These are phyloP conservation scores for Coccyzus lansbergi DNA, from an alignment of 2,797 vertebrate species.

Conservation along the genomic window DNA sequence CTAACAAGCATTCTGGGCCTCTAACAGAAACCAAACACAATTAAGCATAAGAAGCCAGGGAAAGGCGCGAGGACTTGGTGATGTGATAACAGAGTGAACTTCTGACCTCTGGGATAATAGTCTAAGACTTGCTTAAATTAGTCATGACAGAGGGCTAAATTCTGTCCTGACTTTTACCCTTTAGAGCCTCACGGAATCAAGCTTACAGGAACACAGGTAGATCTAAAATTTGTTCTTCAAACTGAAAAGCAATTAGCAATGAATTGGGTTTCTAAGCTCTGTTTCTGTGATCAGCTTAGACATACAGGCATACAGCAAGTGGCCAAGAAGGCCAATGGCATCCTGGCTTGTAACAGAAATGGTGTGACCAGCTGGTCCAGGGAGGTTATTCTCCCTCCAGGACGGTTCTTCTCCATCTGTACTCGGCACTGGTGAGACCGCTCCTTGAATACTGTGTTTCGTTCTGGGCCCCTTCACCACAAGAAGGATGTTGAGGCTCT, in stretches of 20 bases:
- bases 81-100: background rate
- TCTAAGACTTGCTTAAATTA: slow-evolving; percentile 45
- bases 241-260: background rate
- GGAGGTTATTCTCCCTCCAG: too few species aligned
- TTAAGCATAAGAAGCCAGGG: slow-evolving; percentile 40
- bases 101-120: slow-evolving; percentile 23
- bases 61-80: slow-evolving; percentile 1
- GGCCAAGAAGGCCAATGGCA: too few species aligned
- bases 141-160: background rate
- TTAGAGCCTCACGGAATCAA: background rate
- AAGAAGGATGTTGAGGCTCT: too few species aligned
- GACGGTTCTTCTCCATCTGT: too few species aligned
- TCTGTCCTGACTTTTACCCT: background rate
- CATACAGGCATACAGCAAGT: background rate
- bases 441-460: too few species aligned
- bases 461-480: too few species aligned
- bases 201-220: background rate
- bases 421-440: too few species aligned
- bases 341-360: too few species aligned
- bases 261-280: background rate
- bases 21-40: slow-evolving; percentile 56
- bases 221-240: background rate
- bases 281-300: background rate
- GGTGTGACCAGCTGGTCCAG: too few species aligned
- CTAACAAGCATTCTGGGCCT: slow-evolving; percentile 53